Percentiles rank a stretch among this genome's conserved stretches.
Evolutionary conservation across 2,888 invertebrate species (phyloP).

Genomic region (Noctua comes): DNA sequence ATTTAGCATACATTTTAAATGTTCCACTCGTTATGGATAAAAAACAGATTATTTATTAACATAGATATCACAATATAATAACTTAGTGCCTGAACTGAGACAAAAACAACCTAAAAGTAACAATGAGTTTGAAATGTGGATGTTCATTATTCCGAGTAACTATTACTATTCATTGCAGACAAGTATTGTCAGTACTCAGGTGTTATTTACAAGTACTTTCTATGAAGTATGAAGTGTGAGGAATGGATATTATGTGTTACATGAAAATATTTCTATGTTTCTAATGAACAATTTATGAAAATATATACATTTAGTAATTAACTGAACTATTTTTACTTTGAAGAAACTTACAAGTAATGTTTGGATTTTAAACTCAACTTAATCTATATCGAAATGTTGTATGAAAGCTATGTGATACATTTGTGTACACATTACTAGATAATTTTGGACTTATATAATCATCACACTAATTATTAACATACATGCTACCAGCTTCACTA

Average conservation of each 20-base stretch:
- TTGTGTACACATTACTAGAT: slow-evolving; percentile 51
- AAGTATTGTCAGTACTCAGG: slow-evolving; percentile 33
- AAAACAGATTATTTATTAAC: slow-evolving; percentile 62
- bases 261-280: slow-evolving; percentile 51
- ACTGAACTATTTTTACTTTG: slow-evolving; percentile 55
- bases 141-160: slow-evolving; percentile 15
- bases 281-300: slow-evolving; percentile 57
- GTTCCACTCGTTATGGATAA: slow-evolving; percentile 50
- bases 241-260: slow-evolving; percentile 53
- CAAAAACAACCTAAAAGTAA: slow-evolving; percentile 54
- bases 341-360: slow-evolving; percentile 61
- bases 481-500: slow-evolving; percentile 68
- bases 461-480: slow-evolving; percentile 58
- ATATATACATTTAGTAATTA: slow-evolving; percentile 59
- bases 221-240: slow-evolving; percentile 30
- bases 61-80: slow-evolving; percentile 71
- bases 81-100: slow-evolving; percentile 63
- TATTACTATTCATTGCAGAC: slow-evolving; percentile 30
- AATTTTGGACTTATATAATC: slow-evolving; percentile 55
- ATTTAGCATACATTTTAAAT: slow-evolving; percentile 62
- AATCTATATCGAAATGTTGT: slow-evolving; percentile 51
- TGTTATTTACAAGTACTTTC: slow-evolving; percentile 56
- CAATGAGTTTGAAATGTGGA: slow-evolving; percentile 32
- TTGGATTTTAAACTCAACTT: slow-evolving; percentile 62
- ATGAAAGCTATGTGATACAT: slow-evolving; percentile 51